A percentile compares a stretch with the other conserved stretches of the same genome.
Evolutionary conservation across 2,797 vertebrate species (phyloP).

Genomic region (Poecilia gillii): DNA sequence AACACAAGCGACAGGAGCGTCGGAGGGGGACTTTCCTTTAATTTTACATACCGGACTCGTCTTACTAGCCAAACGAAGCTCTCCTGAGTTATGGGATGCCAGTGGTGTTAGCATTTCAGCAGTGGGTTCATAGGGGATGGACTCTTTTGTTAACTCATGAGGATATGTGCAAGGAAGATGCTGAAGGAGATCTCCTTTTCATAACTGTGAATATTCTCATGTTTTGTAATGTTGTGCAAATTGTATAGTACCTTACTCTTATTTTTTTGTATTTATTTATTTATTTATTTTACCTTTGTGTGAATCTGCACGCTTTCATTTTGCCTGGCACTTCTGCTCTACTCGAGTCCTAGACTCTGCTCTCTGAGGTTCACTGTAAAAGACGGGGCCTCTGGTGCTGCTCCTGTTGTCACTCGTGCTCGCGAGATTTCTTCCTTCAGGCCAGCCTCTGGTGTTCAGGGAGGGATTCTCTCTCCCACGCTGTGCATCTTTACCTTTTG

Average conservation of each 20-base stretch:
- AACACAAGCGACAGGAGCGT: slow-evolving; percentile 25
- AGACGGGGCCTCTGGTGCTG: background rate
- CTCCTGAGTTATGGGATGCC: slow-evolving; percentile 43
- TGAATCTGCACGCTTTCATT: background rate
- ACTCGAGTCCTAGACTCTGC: background rate
- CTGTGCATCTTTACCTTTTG: background rate
- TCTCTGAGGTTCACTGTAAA: background rate
- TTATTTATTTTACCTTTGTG: background rate
- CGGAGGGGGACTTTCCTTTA: slow-evolving; percentile 42
- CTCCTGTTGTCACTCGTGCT: background rate
- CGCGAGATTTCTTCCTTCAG: background rate
- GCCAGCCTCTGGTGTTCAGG: background rate
- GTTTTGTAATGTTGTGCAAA: background rate
- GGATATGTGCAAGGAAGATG: slow-evolving; percentile 18
- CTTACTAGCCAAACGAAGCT: slow-evolving; percentile 67
- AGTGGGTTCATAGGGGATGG: slow-evolving; percentile 34
- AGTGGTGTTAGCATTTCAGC: slow-evolving; percentile 32
- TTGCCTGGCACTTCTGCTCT: background rate
- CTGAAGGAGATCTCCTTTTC: slow-evolving; percentile 11
- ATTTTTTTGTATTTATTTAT: background rate
- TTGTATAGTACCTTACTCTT: background rate
- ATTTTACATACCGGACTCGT: slow-evolving; percentile 59
- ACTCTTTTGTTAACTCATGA: slow-evolving; percentile 48
- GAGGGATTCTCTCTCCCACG: background rate
- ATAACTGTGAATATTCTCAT: background rate